phyloP scores from a whole-genome alignment of 2,888 invertebrate species.

The Leptarthrus brevirostris region DNA sequence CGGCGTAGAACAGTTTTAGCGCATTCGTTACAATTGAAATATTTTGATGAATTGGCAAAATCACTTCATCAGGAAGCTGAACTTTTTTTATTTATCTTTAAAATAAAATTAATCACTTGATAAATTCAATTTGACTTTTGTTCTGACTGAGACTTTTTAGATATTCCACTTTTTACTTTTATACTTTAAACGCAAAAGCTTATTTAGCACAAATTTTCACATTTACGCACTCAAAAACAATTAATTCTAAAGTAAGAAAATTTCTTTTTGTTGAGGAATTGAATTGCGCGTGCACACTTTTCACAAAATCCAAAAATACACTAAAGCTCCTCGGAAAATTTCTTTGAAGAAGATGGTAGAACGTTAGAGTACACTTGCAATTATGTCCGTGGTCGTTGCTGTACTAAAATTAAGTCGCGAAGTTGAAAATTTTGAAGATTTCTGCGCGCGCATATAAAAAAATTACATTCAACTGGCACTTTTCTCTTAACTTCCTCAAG shows the following conservation, averaged over 20 bases:
- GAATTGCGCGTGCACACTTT: conserved; percentile 23
- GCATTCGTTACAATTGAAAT: neutral
- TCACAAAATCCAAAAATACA: conserved; percentile 40
- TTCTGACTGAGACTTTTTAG: no score
- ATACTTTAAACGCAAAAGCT: neutral
- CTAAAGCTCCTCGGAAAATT: conserved; percentile 39
- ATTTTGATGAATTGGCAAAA: neutral
- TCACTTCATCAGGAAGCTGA: neutral
- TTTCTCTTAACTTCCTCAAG: conserved; percentile 35
- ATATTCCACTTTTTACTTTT: neutral
- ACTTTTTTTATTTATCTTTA: no score
- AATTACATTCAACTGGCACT: neutral
- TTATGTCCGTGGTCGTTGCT: conserved; percentile 57
- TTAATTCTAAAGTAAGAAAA: neutral
- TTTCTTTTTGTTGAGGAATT: neutral
- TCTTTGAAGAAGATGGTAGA: conserved; percentile 9
- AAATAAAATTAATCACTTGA: no score
- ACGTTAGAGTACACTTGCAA: conserved; percentile 54
- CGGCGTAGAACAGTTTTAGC: neutral
- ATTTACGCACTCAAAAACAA: neutral
- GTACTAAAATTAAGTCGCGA: conserved; percentile 55
- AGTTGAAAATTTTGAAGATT: conserved; percentile 25
- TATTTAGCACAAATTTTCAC: neutral
- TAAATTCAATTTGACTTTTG: no score
- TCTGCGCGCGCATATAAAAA: conserved; percentile 27